Conservation (phyloP, 2,888 invertebrate genomes). For the Lycaena phlaeas region DNA sequence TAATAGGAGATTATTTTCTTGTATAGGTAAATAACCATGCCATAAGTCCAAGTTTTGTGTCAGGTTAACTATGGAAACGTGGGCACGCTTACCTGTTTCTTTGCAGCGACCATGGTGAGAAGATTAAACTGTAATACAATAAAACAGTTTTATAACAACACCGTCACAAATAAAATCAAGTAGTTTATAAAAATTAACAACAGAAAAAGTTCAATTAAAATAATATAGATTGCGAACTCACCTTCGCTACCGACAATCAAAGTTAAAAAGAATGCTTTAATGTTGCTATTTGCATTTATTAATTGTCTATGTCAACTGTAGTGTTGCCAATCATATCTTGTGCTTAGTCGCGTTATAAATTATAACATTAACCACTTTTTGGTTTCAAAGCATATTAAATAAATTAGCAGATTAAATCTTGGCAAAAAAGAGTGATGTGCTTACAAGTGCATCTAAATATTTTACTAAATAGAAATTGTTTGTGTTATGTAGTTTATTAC, state of each 20-base stretch:
- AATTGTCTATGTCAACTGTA: not conserved
- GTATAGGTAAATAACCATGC: slow-evolving; percentile 30
- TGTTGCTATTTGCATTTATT: too few relatives aligned
- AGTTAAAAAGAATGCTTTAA: not conserved
- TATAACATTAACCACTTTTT: too few relatives aligned
- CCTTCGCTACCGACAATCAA: not conserved
- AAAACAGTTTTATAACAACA: not conserved
- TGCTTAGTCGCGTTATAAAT: too few relatives aligned
- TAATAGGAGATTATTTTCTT: slow-evolving; percentile 27
- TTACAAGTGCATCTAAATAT: too few relatives aligned
- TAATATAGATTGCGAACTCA: not conserved
- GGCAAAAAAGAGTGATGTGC: too few relatives aligned
- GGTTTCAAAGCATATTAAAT: too few relatives aligned
- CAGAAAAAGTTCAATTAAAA: not conserved
- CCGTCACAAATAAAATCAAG: not conserved
- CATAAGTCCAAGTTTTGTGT: slow-evolving; percentile 31
- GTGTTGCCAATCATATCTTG: too few relatives aligned
- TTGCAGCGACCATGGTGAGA: slow-evolving; percentile 84
- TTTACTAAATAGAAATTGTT: too few relatives aligned
- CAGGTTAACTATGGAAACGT: slow-evolving; percentile 7
- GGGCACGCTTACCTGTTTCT: slow-evolving; percentile 81
- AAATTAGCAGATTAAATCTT: too few relatives aligned
- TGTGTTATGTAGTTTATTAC: too few relatives aligned
- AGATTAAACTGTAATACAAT: slow-evolving; percentile 21
- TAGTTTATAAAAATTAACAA: not conserved